A percentile compares a stretch with the other conserved stretches of the same genome.
These are phyloP conservation scores for Astropecten irregularis DNA, from an alignment of 53 echinoderm and acorn worm genomes.

Conservation along the genomic window DNA sequence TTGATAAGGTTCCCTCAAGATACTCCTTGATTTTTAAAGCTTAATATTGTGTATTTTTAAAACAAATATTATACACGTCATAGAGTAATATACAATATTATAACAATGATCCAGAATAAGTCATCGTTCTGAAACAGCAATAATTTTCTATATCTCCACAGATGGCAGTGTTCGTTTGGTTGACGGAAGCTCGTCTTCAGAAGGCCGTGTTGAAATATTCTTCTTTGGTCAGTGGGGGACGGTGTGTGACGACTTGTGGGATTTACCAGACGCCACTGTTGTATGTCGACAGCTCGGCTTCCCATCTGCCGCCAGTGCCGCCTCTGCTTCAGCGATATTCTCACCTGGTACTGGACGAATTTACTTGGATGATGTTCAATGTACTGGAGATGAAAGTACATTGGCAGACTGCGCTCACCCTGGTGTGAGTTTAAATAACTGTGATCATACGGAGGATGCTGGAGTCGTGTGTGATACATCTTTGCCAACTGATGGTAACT, in stretches of 20 bases:
- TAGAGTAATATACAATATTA: too few species aligned
- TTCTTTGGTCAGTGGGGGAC: constrained; percentile 19
- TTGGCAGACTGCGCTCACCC: neutral
- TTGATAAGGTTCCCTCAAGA: too few species aligned
- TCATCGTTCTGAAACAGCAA: too few species aligned
- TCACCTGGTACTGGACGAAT: neutral
- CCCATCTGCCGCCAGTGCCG: neutral
- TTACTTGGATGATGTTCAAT: neutral
- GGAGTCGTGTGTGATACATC: neutral
- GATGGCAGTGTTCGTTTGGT: constrained; percentile 13
- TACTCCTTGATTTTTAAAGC: too few species aligned
- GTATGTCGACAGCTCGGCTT: constrained; percentile 45
- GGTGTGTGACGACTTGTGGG: constrained; percentile 27
- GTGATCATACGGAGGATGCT: neutral
- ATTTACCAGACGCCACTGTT: constrained; percentile 14
- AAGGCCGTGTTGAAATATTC: constrained; percentile 7
- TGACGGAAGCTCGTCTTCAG: neutral
- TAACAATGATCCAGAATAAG: too few species aligned
- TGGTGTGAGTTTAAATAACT: neutral
- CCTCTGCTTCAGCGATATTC: neutral
- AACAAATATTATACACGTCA: too few species aligned
- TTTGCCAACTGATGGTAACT: neutral
- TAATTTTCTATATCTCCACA: too few species aligned
- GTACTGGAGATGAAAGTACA: neutral
- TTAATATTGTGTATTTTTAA: too few species aligned